Base-by-base conservation (phyloP, 2,888 invertebrate species). In the Tortrix viridana region DNA sequence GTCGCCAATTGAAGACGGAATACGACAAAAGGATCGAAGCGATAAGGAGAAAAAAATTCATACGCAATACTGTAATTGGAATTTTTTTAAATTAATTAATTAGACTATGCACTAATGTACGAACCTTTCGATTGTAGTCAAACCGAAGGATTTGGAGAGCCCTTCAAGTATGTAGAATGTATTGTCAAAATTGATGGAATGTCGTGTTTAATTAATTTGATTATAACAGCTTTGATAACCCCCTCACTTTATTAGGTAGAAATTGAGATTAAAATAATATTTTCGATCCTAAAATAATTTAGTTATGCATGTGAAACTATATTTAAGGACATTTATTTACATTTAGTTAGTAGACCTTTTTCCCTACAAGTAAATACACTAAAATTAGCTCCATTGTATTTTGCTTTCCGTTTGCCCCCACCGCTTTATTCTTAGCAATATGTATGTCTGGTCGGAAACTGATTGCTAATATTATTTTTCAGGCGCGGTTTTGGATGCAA, bases 401-500 rank as follows among this genome's bases (percentile, higher is more conserved):
- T 60, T 41, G 23, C 2, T 54, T 23, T 47, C 41, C 9, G 32
- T 67, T 72, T 69, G 63, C 72, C 74, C 80, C 81, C 82, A 60
- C 32, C 50, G 57, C 37, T 78, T 73, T 72, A 64, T 14, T 66
- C n/a, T 65, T 71, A 80, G 84, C 84, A 86, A 80, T 52, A 46
- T 20, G 14, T 52, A 46, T 20, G 14, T 26, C 32, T 18, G 19
- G 6, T 12, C 23, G 38, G 19, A 37, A 59, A 69, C 55, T 75
- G 5, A 74, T 74, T 74, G 73, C 71, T 73, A 53, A 69, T 66
- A 12, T 54, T 62, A 65, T 75, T 69, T 86, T 84, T 19, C 93
- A 97, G 98, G 98, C 98, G 71, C 95, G 97, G 79, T 96, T 98
- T 87, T 98, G 98, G 98, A 96, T 97, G 84, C 98, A 98, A 94